A percentile compares a stretch with the other conserved stretches of the same genome.
Evolutionary conservation across 2,797 vertebrate species (phyloP).

Genomic region (Coccyzus lansbergi): DNA sequence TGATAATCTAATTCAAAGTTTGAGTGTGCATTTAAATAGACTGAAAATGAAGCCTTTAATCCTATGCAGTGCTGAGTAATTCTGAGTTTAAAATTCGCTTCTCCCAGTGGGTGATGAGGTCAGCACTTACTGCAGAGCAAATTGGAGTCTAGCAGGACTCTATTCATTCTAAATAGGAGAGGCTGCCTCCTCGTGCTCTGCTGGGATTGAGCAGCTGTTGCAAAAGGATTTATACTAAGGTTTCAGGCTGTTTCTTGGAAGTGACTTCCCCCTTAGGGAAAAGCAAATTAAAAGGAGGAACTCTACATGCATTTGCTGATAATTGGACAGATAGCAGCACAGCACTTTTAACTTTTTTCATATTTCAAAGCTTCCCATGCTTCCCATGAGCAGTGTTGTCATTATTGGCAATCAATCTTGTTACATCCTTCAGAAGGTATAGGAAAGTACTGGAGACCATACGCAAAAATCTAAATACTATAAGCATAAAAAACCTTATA

Average conservation of each 20-base stretch:
- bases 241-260: neutral
- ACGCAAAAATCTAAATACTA: neutral
- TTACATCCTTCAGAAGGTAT: neutral
- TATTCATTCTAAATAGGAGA: constrained; percentile 6
- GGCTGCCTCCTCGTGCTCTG: neutral
- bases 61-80: neutral
- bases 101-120: neutral
- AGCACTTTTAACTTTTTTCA: neutral
- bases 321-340: neutral
- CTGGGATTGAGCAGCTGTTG: neutral
- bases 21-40: neutral
- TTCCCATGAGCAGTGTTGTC: neutral
- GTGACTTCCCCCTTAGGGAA: neutral
- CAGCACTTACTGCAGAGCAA: neutral
- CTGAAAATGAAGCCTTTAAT: constrained; percentile 12
- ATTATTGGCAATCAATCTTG: neutral
- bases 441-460: neutral
- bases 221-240: neutral
- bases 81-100: neutral
- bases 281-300: neutral
- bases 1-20: constrained; percentile 16
- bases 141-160: neutral
- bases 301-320: neutral
- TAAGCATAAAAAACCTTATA: neutral
- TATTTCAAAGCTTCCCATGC: neutral